Conservation (phyloP, 1,140 invertebrate genomes). For the Dendroctonus valens region DNA sequence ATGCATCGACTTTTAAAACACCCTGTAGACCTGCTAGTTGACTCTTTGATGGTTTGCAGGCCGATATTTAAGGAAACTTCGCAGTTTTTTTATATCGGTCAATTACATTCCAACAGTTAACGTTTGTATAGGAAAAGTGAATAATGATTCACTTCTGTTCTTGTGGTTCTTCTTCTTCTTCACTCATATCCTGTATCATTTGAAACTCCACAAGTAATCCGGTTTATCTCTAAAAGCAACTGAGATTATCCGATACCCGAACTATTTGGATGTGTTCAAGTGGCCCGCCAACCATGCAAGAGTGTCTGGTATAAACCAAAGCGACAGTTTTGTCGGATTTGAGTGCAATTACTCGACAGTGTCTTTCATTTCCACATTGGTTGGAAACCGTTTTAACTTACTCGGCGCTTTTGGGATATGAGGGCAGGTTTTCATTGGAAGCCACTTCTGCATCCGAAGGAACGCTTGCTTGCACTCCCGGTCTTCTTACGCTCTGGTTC, state of each 20-base stretch:
- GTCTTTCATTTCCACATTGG: not conserved
- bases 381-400: conserved; percentile 6
- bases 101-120: too few relatives aligned
- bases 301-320: not conserved
- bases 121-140: too few relatives aligned
- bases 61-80: too few relatives aligned
- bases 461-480: conserved; percentile 18
- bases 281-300: not conserved
- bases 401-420: conserved; percentile 21
- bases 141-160: too few relatives aligned
- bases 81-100: too few relatives aligned
- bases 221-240: not conserved
- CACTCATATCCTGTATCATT: too few relatives aligned
- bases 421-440: conserved; percentile 1
- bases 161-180: too few relatives aligned
- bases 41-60: too few relatives aligned
- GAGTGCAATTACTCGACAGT: not conserved
- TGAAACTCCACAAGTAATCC: too few relatives aligned
- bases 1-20: too few relatives aligned
- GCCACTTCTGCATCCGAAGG: conserved; percentile 3
- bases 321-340: not conserved
- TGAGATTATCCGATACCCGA: not conserved
- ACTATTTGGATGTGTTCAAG: not conserved
- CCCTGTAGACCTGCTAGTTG: too few relatives aligned
- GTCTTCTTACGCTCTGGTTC: conserved; percentile 7